Evolutionary conservation across 2,113 vertebrate species (phyloP).

Genomic region (Lepus europaeus): DNA sequence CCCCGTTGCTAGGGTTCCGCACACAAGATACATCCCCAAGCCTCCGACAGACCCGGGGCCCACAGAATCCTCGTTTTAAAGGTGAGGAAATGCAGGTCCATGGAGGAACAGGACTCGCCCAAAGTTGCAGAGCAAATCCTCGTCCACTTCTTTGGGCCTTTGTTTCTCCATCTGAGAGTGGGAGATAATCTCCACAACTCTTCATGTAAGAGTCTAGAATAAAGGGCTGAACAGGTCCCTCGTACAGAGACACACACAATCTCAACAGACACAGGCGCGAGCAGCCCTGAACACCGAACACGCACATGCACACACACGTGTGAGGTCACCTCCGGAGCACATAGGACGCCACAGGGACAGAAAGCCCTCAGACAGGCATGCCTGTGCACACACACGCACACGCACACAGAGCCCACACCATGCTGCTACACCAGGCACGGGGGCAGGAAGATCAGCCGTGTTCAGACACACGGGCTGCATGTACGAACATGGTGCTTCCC

Average conservation of each 20-base stretch:
- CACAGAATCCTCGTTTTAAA: not conserved
- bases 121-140: constrained; percentile 42
- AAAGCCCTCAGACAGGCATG: not conserved
- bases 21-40: not conserved
- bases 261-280: not conserved
- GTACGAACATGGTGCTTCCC: not conserved
- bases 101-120: not conserved
- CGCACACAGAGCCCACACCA: not conserved
- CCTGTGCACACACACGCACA: fast-evolving
- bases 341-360: not conserved
- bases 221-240: not conserved
- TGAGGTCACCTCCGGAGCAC: not conserved
- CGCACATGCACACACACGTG: not conserved
- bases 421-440: not conserved
- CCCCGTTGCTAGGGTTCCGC: not conserved
- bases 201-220: not conserved
- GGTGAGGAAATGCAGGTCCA: constrained; percentile 24
- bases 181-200: not conserved
- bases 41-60: not conserved
- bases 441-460: not conserved
- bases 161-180: constrained; percentile 33
- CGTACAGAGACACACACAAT: not conserved
- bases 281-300: not conserved
- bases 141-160: constrained; percentile 40
- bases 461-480: not conserved